Conservation (phyloP, 2,797 vertebrate species). For the Mallotus villosus region DNA sequence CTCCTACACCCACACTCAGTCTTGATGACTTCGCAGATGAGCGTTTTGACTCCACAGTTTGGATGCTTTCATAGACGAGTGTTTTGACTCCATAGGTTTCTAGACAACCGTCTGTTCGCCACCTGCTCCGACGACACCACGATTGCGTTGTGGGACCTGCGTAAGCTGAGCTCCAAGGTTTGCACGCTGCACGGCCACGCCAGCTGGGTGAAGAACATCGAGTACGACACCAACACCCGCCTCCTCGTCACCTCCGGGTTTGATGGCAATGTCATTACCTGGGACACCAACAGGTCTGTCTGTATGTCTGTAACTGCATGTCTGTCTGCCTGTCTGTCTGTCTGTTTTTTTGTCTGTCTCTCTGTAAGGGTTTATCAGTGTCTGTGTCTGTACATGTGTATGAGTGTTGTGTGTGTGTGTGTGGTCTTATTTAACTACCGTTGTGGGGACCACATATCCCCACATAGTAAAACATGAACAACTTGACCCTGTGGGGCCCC, state of each 20-base stretch:
- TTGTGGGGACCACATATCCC: too few species aligned
- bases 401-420: too few species aligned
- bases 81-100: slow-evolving; percentile 77
- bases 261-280: slow-evolving; percentile 98
- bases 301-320: background rate
- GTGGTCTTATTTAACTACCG: too few species aligned
- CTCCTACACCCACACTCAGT: too few species aligned
- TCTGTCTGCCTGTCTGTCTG: too few species aligned
- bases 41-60: too few species aligned
- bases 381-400: too few species aligned
- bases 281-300: slow-evolving; percentile 95
- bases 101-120: slow-evolving; percentile 97
- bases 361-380: too few species aligned
- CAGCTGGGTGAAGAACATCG: slow-evolving; percentile 99
- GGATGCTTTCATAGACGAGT: background rate
- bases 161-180: slow-evolving; percentile 93
- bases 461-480: too few species aligned
- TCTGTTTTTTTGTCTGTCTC: background rate
- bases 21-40: too few species aligned
- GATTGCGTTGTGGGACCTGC: slow-evolving; percentile 95
- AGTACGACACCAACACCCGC: slow-evolving; percentile 96
- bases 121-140: slow-evolving; percentile 99
- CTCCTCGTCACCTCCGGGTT: slow-evolving; percentile 97
- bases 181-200: slow-evolving; percentile 97
- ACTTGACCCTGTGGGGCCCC: too few species aligned